phyloP scores from a whole-genome alignment of 1,140 invertebrate genomes.

The Drosophila nigrodunni region DNA sequence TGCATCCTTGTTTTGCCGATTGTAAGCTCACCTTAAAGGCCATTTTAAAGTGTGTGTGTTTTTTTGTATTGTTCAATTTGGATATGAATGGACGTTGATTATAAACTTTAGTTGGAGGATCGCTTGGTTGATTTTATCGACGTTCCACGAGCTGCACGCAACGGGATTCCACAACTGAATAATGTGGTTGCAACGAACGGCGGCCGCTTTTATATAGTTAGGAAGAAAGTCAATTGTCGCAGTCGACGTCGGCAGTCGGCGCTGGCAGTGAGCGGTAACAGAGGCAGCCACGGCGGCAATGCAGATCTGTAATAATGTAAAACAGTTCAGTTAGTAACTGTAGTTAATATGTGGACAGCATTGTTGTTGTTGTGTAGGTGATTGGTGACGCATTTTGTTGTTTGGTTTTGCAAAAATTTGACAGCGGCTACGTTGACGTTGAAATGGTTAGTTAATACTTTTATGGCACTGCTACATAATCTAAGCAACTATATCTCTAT shows the following conservation, averaged over 20 bases:
- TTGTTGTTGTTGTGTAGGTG: constrained; percentile 30
- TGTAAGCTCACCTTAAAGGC: constrained; percentile 78
- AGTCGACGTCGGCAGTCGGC: constrained; percentile 14
- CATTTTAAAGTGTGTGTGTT: constrained; percentile 61
- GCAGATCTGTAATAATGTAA: constrained; percentile 66
- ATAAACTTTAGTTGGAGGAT: constrained; percentile 27
- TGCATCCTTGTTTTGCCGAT: constrained; percentile 48
- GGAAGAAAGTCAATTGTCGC: constrained; percentile 77
- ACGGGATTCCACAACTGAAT: constrained; percentile 84
- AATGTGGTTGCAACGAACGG: constrained; percentile 78
- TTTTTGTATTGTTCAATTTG: constrained; percentile 37
- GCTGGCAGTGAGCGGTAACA: constrained; percentile 28
- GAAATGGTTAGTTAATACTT: constrained; percentile 61
- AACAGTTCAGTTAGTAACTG: constrained; percentile 69
- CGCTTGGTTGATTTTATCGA: constrained; percentile 23
- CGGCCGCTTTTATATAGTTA: constrained; percentile 83
- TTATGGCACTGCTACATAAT: constrained; percentile 36
- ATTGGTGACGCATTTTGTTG: constrained; percentile 38
- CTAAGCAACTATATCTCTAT: constrained; percentile 13
- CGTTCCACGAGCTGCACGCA: constrained; percentile 75
- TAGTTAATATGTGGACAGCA: constrained; percentile 37
- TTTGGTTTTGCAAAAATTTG: constrained; percentile 64
- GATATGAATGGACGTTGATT: constrained; percentile 50
- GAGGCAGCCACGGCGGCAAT: constrained; percentile 22
- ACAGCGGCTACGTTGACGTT: constrained; percentile 47